Conservation (phyloP, 2,113 vertebrate species). For the Poecile atricapillus region DNA sequence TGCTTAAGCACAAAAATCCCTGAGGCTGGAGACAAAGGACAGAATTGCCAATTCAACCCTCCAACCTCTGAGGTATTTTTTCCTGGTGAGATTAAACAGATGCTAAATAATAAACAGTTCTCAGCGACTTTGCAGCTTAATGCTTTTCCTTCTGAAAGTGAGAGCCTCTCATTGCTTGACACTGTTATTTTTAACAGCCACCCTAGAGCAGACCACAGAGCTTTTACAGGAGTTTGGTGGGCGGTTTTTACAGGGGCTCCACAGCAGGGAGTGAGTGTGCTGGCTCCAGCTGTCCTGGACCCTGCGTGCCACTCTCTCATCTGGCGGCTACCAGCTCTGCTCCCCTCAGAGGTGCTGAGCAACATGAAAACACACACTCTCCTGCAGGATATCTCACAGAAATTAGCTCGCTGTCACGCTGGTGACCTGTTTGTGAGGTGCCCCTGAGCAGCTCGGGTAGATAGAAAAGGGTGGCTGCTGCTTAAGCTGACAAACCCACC, state of each 20-base stretch:
- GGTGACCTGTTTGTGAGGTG: not conserved
- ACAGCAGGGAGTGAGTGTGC: rapidly evolving
- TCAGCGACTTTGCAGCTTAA: not conserved
- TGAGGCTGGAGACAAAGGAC: not conserved
- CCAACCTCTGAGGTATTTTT: not conserved
- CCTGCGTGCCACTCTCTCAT: rapidly evolving
- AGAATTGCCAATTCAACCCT: not conserved
- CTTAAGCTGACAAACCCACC: not conserved
- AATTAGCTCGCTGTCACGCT: not conserved
- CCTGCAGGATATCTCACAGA: not conserved
- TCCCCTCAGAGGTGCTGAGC: not conserved
- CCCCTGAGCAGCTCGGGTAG: not conserved
- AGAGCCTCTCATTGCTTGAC: not conserved
- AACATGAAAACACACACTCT: not conserved
- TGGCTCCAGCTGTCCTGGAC: not conserved
- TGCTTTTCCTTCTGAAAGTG: not conserved
- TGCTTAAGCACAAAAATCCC: not conserved
- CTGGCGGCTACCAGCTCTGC: not conserved
- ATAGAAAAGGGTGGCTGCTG: not conserved
- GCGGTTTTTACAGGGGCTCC: not conserved
- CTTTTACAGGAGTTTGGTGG: not conserved
- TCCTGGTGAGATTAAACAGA: not conserved
- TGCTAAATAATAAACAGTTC: not conserved
- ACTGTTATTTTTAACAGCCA: not conserved
- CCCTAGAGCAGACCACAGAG: not conserved